These are phyloP conservation scores for Gavialis gangeticus DNA, from an alignment of 2,113 vertebrate genomes.

Conservation along the genomic window DNA sequence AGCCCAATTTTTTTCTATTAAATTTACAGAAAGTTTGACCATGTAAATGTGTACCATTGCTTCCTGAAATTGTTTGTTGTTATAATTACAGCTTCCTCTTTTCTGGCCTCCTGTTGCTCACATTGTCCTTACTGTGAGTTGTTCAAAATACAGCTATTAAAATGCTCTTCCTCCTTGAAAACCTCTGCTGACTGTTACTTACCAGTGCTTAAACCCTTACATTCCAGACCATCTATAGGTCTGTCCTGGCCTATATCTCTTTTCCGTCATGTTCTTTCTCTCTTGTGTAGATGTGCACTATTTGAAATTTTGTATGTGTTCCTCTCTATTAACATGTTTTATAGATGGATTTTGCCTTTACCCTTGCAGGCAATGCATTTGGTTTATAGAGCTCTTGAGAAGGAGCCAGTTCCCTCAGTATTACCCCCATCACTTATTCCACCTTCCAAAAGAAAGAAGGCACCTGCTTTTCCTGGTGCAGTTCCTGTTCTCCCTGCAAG, in stretches of 20 bases:
- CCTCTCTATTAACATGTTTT: background rate
- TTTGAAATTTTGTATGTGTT: background rate
- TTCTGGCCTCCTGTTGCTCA: fast-evolving
- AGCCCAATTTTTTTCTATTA: too few relatives aligned
- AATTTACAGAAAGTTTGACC: background rate
- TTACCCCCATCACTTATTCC: slow-evolving; percentile 92
- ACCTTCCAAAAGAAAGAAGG: slow-evolving; percentile 94
- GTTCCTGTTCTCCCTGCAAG: slow-evolving; percentile 91
- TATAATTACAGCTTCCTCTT: background rate
- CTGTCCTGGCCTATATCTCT: background rate
- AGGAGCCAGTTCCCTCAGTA: slow-evolving; percentile 93
- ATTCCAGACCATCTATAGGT: background rate
- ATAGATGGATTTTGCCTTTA: slow-evolving; percentile 1
- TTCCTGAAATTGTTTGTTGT: background rate
- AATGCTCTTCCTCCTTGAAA: background rate
- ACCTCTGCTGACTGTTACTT: background rate
- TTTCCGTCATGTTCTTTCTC: background rate
- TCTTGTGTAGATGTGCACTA: background rate
- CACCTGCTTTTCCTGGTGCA: slow-evolving; percentile 80
- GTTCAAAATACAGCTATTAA: background rate
- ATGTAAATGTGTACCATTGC: fast-evolving
- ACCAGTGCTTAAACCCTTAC: background rate
- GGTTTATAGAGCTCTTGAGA: slow-evolving; percentile 97
- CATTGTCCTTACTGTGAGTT: background rate
- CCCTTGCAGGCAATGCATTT: slow-evolving; percentile 94